Percentiles rank a stretch among this genome's conserved stretches.
Evolutionary conservation across 1,140 invertebrate species (phyloP).

Genomic region (Drosophila parvula): DNA sequence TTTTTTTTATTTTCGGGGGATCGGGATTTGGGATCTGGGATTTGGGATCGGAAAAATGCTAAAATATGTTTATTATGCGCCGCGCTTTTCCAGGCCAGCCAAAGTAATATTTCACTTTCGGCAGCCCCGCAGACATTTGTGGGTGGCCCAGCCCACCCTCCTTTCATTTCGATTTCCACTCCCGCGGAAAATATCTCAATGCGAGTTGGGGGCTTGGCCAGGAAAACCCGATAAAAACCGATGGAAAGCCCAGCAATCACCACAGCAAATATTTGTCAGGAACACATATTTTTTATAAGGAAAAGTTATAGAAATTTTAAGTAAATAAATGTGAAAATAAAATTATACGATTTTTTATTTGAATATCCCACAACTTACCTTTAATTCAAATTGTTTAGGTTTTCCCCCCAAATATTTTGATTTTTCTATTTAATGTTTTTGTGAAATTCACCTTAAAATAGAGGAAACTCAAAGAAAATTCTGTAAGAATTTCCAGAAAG

Average conservation of each 20-base stretch:
- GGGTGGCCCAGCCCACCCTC: constrained; percentile 18
- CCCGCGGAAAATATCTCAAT: constrained; percentile 13
- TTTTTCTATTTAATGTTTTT: too few relatives aligned
- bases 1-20: not conserved
- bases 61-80: constrained; percentile 46
- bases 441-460: too few relatives aligned
- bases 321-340: too few relatives aligned
- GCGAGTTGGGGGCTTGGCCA: constrained; percentile 10
- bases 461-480: not conserved
- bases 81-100: constrained; percentile 35
- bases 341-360: too few relatives aligned
- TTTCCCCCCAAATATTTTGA: too few relatives aligned
- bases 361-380: too few relatives aligned
- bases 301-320: too few relatives aligned
- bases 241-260: not conserved
- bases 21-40: not conserved
- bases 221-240: constrained; percentile 5
- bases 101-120: constrained; percentile 60
- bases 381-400: too few relatives aligned
- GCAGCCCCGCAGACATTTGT: constrained; percentile 35
- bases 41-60: constrained; percentile 10
- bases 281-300: not conserved
- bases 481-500: not conserved
- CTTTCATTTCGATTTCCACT: not conserved
- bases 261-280: not conserved